These are phyloP conservation scores for Trichosurus vulpecula DNA, from an alignment of 2,797 vertebrate genomes.

Conservation along the genomic window DNA sequence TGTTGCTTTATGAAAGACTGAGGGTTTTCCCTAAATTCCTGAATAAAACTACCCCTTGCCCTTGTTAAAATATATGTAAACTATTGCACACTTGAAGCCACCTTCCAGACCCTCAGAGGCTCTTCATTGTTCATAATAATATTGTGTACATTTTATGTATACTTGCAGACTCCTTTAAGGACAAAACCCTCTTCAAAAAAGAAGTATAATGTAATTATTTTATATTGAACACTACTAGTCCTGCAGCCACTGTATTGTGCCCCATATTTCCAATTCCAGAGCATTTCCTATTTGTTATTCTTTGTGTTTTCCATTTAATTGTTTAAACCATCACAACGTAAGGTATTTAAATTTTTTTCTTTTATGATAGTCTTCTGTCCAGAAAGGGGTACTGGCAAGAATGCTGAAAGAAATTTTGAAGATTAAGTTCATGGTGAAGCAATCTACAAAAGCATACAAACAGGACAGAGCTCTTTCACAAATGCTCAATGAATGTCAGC, in stretches of 20 bases:
- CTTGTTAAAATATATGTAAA: slow-evolving; percentile 41
- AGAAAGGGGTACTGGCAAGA: slow-evolving; percentile 93
- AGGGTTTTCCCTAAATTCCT: slow-evolving; percentile 71
- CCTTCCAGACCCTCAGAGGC: slow-evolving; percentile 60
- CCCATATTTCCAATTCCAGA: slow-evolving; percentile 58
- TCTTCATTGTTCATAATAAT: slow-evolving; percentile 60
- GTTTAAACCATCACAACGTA: slow-evolving; percentile 41
- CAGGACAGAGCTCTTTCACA: slow-evolving; percentile 92
- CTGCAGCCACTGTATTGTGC: slow-evolving; percentile 51
- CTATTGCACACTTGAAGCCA: slow-evolving; percentile 45
- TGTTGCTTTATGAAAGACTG: slow-evolving; percentile 76
- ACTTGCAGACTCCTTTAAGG: slow-evolving; percentile 62
- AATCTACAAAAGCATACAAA: slow-evolving; percentile 93
- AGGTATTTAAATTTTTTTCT: slow-evolving; percentile 57
- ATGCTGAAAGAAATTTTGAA: slow-evolving; percentile 98
- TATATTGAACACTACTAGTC: slow-evolving; percentile 51
- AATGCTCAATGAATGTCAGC: slow-evolving; percentile 96
- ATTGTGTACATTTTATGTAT: slow-evolving; percentile 54
- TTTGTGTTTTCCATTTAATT: slow-evolving; percentile 67
- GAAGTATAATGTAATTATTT: slow-evolving; percentile 67
- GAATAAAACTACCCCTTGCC: slow-evolving; percentile 67
- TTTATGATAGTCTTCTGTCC: slow-evolving; percentile 89
- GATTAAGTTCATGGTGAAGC: slow-evolving; percentile 97
- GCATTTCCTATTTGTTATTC: slow-evolving; percentile 59
- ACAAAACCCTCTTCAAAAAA: slow-evolving; percentile 66